Base-by-base conservation (phyloP, 2,888 invertebrate genomes). In the Chymomyza procnemis region DNA sequence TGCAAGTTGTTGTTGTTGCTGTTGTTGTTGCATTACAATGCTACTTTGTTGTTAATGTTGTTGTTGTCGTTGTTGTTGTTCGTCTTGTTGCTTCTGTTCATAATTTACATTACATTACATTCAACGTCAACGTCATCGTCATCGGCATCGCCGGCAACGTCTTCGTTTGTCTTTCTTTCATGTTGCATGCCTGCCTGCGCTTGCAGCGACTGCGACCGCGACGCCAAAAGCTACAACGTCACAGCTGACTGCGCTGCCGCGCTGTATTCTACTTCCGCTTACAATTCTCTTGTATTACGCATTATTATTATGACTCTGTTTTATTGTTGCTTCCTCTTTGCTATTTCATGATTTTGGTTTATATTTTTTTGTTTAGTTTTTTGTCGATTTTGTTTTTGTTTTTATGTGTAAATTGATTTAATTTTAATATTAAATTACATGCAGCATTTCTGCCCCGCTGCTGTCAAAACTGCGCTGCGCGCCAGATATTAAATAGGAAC, bases 221-320 rank as follows among this genome's bases (percentile, higher is more conserved):
- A 2, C 16, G 82, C 82, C 79, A 69, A 73, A 22, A 78, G 84
- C 74, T 69, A 59, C 67, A 69, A 67, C 80, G 87, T 84, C 77
- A 82, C 82, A 85, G 80, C 66, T 82, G 82, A 81, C 85, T 85
- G 80, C 80, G 72, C 79, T 54, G 54, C 9, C 82, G 85, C 79
- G 19, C 19, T 74, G 8, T 50, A 18, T 50, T 50, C 50, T 77
- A 76, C 87, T 83, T 83, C 86, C 78, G 79, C 78, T 76, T 78
- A 71, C 80, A 80, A 64, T 76, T 80, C 64, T 81, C 59, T 58
- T 74, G 71, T 75, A 69, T 76, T 76, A 73, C 34, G 30, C 12
- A 48, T 46, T 63, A 67, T 58, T 55, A 41, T 58, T 60, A 52
- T 18, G 30, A n/a, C 26, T 65, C 30, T 62, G 61, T 61, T 55